These are phyloP conservation scores for Dicycla oo DNA, from an alignment of 2,888 invertebrate species.

Conservation along the genomic window DNA sequence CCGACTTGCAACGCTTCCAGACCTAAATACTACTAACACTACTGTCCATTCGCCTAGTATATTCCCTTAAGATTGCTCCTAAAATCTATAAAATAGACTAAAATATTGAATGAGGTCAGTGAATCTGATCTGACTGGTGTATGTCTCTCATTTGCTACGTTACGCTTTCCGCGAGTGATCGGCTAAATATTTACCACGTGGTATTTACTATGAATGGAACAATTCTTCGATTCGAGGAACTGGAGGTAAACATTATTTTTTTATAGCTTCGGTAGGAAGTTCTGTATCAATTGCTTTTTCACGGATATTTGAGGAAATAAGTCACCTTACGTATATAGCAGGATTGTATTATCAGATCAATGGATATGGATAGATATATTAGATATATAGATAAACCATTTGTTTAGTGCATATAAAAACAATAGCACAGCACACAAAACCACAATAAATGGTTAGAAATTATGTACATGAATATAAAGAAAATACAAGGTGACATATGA, in stretches of 20 bases:
- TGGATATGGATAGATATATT: not conserved
- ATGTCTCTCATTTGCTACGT: slow-evolving; percentile 69
- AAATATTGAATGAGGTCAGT: slow-evolving; percentile 68
- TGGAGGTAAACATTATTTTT: slow-evolving; percentile 33
- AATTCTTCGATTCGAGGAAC: slow-evolving; percentile 53
- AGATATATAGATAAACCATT: not conserved
- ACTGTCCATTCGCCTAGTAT: no score
- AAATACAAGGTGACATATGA: not conserved
- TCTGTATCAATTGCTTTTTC: slow-evolving; percentile 1
- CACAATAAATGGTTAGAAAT: not conserved
- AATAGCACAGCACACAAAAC: no score
- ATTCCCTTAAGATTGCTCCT: no score
- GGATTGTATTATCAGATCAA: not conserved
- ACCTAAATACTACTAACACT: no score
- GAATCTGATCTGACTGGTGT: slow-evolving; percentile 68
- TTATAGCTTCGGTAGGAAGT: not conserved
- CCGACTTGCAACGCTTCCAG: no score
- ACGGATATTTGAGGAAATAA: not conserved
- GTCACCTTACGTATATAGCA: not conserved
- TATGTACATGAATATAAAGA: not conserved
- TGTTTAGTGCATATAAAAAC: not conserved
- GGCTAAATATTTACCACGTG: slow-evolving; percentile 78
- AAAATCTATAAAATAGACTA: slow-evolving; percentile 36
- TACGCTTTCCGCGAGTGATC: slow-evolving; percentile 70
- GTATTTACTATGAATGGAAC: slow-evolving; percentile 64